Base-by-base conservation (phyloP, 2,113 vertebrate species). In the Sapayoa aenigma region DNA sequence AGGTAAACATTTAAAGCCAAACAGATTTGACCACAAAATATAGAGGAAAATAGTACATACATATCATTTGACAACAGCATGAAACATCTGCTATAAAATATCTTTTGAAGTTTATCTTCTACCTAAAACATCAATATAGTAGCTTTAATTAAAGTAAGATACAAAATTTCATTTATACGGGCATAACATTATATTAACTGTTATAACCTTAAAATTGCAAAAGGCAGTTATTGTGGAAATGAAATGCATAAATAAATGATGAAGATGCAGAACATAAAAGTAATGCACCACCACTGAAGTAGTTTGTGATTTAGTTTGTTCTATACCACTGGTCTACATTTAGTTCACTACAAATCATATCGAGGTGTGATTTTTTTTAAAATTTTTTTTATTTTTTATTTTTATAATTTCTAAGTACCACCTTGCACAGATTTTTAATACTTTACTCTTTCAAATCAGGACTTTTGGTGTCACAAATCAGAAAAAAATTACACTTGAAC, bases 71-170 rank as follows among this genome's bases (percentile, higher is more conserved):
- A 77, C 55, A 86, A n/a, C 25, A 68, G 65, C 9, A 90, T 10
- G 31, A 92, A 90, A 68, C 25, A 71, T 31, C 30, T 84, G 33
- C 41, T 49, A 68, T 35, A 33, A 53, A 91, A 62, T 7, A 47
- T 17, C 67, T 79, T 35, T 79, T 65, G 27, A 93, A 85, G n/a
- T 1, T 1, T 67, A 80, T 71, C 42, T 76, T 76, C 42, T 41
- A 28, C 22, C 60, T 10, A 80, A 50, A 16, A 83, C n/a, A 76
- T n/a, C 52, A 82, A 20, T n/a, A 56, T 4, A 82, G 12, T 37
- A 46, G 79, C 94, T 84, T 75, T 69, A 94, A 86, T 77, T 92
- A 77, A 89, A 90, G n/a, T 63, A 42, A 62, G 58, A 79, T 10
- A 72, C 1, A 42, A 84, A 82, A 31, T 79, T 91, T 87, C 12